Evolutionary conservation across 2,888 invertebrate genomes (phyloP), one percentile per base, ranked within the genome.

Genomic region (Chrysolina oricalcia): DNA sequence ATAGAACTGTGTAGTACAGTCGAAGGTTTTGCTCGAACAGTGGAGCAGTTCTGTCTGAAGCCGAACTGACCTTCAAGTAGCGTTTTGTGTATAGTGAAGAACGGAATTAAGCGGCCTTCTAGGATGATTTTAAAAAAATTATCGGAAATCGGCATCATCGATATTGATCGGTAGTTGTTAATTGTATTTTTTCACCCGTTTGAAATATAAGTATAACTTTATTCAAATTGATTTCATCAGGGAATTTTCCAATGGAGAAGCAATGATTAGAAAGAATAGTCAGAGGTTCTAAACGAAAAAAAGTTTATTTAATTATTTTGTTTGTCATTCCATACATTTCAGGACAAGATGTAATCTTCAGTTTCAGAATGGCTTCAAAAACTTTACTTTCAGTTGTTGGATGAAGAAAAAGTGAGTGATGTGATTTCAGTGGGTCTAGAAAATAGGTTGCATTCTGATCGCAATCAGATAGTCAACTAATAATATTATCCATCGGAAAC

Each of bases 331-430:
- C 53, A 15, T 53, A 53, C 53, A 53, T 53, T 10, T 53, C 53
- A 53, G 53, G 53, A 53, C 53, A 53, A 53, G 53, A 53, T 53
- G 53, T 10, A 15, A 19, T 59, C 19, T 59, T 59, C 59, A 59
- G 19, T 59, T 59, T 59, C 10, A 19, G 17, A 59, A 59, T n/a
- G n/a, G n/a, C n/a, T n/a, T n/a, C n/a, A n/a, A n/a, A n/a, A n/a
- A n/a, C n/a, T n/a, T n/a, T n/a, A 41, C 41, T 41, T 41, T 10
- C 41, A 41, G 41, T 41, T 41, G 27, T 27, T 62, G 62, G 62
- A 23, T 62, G 27, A 27, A 62, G 21, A 41, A 41, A 62, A 59
- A 59, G 59, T 62, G n/a, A 62, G 62, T 62, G 23, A 23, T 62
- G 62, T 6, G 62, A 62, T 62, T 62, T 62, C 35, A n/a, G 62